These are phyloP conservation scores for Pantelozetes paolii DNA, from an alignment of 2,888 invertebrate genomes.

Conservation along the genomic window DNA sequence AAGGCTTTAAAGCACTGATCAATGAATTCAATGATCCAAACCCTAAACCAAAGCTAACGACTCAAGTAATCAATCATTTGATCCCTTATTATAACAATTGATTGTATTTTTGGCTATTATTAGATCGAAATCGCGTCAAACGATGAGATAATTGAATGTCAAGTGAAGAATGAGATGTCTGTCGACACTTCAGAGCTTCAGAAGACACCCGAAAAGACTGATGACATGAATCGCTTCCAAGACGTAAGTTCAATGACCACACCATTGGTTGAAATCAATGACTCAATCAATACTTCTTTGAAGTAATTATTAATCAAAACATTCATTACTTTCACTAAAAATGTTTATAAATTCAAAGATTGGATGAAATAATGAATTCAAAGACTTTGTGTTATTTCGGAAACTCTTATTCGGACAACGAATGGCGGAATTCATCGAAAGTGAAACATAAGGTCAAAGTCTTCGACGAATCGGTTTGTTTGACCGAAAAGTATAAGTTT, in stretches of 20 bases:
- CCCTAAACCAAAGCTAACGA: neutral
- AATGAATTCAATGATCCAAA: neutral
- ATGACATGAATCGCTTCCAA: neutral
- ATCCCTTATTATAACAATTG: neutral
- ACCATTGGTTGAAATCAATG: neutral
- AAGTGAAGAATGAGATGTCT: neutral
- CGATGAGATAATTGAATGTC: neutral
- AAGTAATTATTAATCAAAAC: neutral
- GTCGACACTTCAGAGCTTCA: neutral
- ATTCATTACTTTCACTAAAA: neutral
- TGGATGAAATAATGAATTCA: neutral
- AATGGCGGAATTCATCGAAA: conserved; percentile 27
- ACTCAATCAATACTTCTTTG: conserved; percentile 3
- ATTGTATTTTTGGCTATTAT: neutral
- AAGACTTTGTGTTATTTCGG: conserved; percentile 32
- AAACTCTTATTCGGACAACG: conserved; percentile 26
- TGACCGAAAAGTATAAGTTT: conserved; percentile 32
- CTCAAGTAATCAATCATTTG: neutral
- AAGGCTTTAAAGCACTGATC: neutral
- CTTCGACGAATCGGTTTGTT: neutral
- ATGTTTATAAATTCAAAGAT: neutral
- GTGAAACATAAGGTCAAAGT: neutral
- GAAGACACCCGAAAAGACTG: conserved; percentile 13
- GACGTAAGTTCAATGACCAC: conserved; percentile 10
- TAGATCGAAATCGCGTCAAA: neutral